phyloP scores from a whole-genome alignment of 2,888 invertebrate genomes.

The Matsumyia berberina region DNA sequence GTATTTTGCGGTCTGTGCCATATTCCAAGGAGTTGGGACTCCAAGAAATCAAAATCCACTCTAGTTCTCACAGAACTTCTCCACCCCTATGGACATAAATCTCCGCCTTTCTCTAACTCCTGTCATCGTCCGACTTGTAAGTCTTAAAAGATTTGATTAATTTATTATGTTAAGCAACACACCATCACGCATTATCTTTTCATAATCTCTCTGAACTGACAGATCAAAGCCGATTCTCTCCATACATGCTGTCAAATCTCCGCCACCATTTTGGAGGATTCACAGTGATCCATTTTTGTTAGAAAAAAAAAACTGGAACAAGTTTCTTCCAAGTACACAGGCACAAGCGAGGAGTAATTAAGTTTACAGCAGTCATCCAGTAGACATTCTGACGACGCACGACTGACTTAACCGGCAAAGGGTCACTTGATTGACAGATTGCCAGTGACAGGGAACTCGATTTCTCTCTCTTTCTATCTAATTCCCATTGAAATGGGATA shows the following conservation, averaged over 20 bases:
- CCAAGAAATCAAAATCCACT: background rate
- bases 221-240: conserved; percentile 49
- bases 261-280: background rate
- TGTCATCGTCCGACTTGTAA: conserved; percentile 46
- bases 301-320: background rate
- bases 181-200: conserved; percentile 60
- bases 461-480: background rate
- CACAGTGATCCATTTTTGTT: conserved; percentile 30
- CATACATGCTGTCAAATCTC: background rate
- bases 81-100: conserved; percentile 63
- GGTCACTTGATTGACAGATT: conserved; percentile 73
- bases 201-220: conserved; percentile 63
- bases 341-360: conserved; percentile 23
- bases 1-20: no score
- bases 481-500: conserved; percentile 47
- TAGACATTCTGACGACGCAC: conserved; percentile 42
- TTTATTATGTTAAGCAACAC: conserved; percentile 64
- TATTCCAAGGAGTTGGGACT: no score
- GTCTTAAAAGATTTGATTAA: conserved; percentile 59
- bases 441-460: conserved; percentile 13
- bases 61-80: background rate
- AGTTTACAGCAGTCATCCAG: background rate
- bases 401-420: conserved; percentile 45
- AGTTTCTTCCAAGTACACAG: background rate
- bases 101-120: conserved; percentile 45